phyloP scores from a whole-genome alignment of 2,888 invertebrate species.

The Tolmerus cingulatus region DNA sequence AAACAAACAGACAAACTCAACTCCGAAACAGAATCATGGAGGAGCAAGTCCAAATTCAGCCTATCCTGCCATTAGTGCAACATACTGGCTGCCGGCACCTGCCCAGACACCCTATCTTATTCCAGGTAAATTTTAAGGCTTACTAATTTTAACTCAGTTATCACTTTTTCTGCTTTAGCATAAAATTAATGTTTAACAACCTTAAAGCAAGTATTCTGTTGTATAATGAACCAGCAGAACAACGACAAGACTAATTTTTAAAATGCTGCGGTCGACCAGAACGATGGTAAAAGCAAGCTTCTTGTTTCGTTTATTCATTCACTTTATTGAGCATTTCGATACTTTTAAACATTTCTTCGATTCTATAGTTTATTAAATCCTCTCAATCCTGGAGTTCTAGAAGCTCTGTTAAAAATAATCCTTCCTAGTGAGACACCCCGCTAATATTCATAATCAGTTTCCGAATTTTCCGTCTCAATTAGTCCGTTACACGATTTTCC shows the following conservation, averaged over 20 bases:
- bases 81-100: slow-evolving; percentile 84
- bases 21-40: slow-evolving; percentile 34
- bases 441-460: not conserved
- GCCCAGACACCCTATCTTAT: slow-evolving; percentile 82
- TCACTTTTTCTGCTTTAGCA: no score
- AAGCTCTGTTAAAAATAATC: not conserved
- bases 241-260: no score
- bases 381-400: not conserved
- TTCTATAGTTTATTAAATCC: not conserved
- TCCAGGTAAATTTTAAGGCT: slow-evolving; percentile 71
- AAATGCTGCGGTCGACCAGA: no score
- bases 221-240: no score
- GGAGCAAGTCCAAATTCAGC: slow-evolving; percentile 51
- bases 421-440: not conserved
- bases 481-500: slow-evolving; percentile 1
- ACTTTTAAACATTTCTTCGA: no score
- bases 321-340: no score
- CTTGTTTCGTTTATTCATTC: no score
- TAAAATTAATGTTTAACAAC: no score
- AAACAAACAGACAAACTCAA: slow-evolving; percentile 50
- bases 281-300: no score
- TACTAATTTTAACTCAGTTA: not conserved
- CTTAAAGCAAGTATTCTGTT: no score
- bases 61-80: slow-evolving; percentile 83
- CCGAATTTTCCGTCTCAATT: slow-evolving; percentile 44